Conservation (phyloP, 2,888 invertebrate genomes). For the Tachystola acroxantha region DNA sequence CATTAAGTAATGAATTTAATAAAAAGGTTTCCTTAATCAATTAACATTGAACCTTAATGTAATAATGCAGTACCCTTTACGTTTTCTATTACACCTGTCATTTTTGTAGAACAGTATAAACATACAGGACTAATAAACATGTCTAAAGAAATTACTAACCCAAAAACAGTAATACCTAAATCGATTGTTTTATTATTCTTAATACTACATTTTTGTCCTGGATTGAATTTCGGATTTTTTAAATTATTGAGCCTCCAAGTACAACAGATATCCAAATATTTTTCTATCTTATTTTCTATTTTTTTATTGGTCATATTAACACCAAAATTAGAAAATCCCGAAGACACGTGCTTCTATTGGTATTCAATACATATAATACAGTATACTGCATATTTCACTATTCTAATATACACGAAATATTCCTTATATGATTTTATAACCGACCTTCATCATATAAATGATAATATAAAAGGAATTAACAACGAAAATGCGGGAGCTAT, state of each 20-base stretch:
- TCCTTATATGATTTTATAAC: background rate
- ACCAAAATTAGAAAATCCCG: no score
- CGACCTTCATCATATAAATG: background rate
- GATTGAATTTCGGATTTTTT: constrained; percentile 2
- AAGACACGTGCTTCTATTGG: background rate
- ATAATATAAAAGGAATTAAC: background rate
- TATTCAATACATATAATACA: background rate
- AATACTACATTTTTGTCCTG: background rate
- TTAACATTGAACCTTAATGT: no score
- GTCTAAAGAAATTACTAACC: background rate
- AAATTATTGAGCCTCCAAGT: background rate
- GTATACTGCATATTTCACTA: background rate
- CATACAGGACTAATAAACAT: no score
- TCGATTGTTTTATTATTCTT: background rate
- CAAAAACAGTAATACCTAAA: background rate
- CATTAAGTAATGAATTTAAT: no score
- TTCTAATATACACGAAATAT: background rate
- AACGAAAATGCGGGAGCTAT: background rate
- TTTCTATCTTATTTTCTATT: no score
- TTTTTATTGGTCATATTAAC: no score
- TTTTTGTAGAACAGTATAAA: no score
- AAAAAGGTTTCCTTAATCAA: no score
- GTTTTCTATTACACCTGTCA: no score
- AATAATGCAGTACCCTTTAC: no score
- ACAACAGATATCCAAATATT: background rate